Evolutionary conservation across 2,113 vertebrate genomes (phyloP), one percentile per base, ranked within the genome.

Genomic region (Oncorhynchus clarkii): DNA sequence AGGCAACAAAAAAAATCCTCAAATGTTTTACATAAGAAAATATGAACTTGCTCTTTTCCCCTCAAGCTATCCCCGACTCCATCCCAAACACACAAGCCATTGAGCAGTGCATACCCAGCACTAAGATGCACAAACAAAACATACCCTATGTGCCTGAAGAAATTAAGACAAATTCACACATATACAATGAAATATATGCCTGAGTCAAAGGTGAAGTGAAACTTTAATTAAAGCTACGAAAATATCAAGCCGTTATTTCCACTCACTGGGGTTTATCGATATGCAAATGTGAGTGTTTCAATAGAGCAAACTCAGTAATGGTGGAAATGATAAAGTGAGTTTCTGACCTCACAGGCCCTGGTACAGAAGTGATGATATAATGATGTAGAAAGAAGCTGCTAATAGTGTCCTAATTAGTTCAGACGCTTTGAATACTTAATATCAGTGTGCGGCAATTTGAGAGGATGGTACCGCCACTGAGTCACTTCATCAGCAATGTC

Each of bases 351-450:
- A 73, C 68, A 71, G 72, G 75, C 86, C 81, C 67, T 80, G 75
- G 83, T 77, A 83, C 75, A 78, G 76, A 69, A 73, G 66, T 75
- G 69, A 82, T 72, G 78, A 48, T 73, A 84, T 89, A 87, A 89
- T 89, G 76, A 88, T 77, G 60, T 62, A 48, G 34, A 18, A 22
- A 49, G 29, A 73, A 76, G 72, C 73, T 84, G 80, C 70, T 88
- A 83, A 89, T 82, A 74, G 70, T 54, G 64, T 77, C 80, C 80
- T 88, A 88, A 89, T 91, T 88, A 88, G 80, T 76, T 85, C 70
- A 67, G 65, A 51, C 72, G 75, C 72, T 78, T 79, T 74, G 75
- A 80, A 88, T 85, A 48, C 73, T 87, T 84, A 72, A 86, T 81
- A 81, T 78, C 78, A 71, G 57, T 62, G 48, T 76, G 67, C 80